Base-by-base conservation (phyloP, 2,797 vertebrate species). In the Xenentodon cancila region DNA sequence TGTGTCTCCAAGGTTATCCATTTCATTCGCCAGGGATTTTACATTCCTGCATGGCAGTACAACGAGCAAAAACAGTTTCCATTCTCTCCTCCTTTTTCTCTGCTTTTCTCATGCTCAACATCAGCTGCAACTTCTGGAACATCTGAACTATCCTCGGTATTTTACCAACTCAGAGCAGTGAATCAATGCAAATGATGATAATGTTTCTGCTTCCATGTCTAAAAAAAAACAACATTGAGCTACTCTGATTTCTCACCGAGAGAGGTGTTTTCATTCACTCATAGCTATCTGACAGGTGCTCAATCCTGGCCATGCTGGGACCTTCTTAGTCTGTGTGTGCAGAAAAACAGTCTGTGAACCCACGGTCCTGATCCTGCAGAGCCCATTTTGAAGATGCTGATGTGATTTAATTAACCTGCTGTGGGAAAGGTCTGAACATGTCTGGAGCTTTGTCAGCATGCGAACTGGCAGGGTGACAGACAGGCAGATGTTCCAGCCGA, bases 401-500 rank as follows among this genome's bases (percentile, higher is more conserved):
- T 51, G 53, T 61, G 71, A 72, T 80, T 77, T 65, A 74, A 82
- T 73, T 51, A 69, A 79, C 49, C 59, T 32, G 43, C 55, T 18
- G 47, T 69, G 80, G 58, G 68, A 87, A 69, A 73, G 59, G 46
- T 72, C 34, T 75, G 25, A 59, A 78, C 62, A 59, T 22, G 43
- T 72, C 56, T 9, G 3, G 32, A 27, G 55, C 18, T 70, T 32
- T 51, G 77, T 73, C 59, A 64, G 57, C 69, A 44, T 56, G 60
- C 19, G 27, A 57, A 49, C 8, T 81, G 84, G 81, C 79, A 48
- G 50, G 54, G 64, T 71, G 83, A 78, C 76, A 84, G 73, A 63
- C 61, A 19, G 74, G 70, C 91, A 90, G 91, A 90, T 90, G 90
- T 90, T 92, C 68, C 80, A 80, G 86, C 88, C 83, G 71, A 51